Conservation (phyloP, 2,797 vertebrate genomes). For the Tamandua tetradactyla region DNA sequence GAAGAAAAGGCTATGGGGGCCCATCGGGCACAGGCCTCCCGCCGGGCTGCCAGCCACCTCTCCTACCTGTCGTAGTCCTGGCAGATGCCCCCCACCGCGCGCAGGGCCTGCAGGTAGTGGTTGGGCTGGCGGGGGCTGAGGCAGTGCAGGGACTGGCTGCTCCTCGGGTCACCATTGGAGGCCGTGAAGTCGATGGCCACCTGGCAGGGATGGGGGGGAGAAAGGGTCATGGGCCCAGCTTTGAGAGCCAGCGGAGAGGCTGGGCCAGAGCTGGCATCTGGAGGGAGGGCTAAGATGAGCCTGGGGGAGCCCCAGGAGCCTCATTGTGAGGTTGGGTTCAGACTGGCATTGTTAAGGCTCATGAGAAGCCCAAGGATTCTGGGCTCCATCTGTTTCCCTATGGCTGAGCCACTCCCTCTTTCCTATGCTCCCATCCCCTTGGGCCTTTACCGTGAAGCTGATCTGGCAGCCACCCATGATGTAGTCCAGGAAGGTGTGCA, state of each 20-base stretch:
- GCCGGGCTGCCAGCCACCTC: background rate
- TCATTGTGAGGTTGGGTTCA: background rate
- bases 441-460: conserved; percentile 90
- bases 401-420: background rate
- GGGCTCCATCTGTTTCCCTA: background rate
- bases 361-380: background rate
- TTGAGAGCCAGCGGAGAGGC: background rate
- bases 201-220: conserved; percentile 77
- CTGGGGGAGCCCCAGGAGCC: background rate
- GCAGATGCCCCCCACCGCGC: conserved; percentile 92
- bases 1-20: conserved; percentile 39
- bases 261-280: background rate
- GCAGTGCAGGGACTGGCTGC: conserved; percentile 93
- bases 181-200: conserved; percentile 94
- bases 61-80: conserved; percentile 93
- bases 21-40: background rate
- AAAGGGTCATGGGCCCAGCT: background rate
- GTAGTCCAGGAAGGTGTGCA: conserved; percentile 93
- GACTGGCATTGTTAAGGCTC: background rate
- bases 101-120: conserved; percentile 92
- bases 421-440: background rate
- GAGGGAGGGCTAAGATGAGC: background rate
- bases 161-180: conserved; percentile 91
- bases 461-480: conserved; percentile 95
- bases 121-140: conserved; percentile 92